Evolutionary conservation across 2,888 invertebrate species (phyloP), one percentile per base, ranked within the genome.

Genomic region (Parnassius mnemosyne): DNA sequence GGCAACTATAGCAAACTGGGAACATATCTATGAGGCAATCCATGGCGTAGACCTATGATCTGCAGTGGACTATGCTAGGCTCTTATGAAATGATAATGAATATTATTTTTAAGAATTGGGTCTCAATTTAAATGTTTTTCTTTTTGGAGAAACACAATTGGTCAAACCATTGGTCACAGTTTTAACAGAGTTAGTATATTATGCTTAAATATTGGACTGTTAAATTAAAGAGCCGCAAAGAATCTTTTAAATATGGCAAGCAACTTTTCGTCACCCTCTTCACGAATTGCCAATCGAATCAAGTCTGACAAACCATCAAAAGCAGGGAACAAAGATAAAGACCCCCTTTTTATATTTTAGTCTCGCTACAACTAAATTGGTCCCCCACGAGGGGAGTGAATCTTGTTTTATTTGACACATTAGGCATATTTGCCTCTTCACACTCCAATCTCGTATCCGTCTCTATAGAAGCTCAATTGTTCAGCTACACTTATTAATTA

Each of bases 331-430:
- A 83, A 84, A 84, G 80, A 84, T 83, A 80, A 76, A 69, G 71
- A 67, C 71, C 76, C 81, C 82, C 79, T 81, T 77, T 81, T 81
- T 85, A 83, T 83, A 85, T 84, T 87, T 83, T 47, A 54, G 84
- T 83, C 86, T 84, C 83, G 85, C 84, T 79, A 80, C 79, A 74
- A 81, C 85, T 81, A 85, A 89, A 88, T 88, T 87, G 85, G 82
- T 77, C 75, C 81, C 78, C 59, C 77, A 77, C 77, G 76, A 70
- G 78, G 81, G 81, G 83, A 74, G 73, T 78, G 74, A 86, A 84
- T 81, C 79, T 73, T 76, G 77, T 83, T 84, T 79, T 81, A 83
- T 86, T 84, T 82, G 84, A 83, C 81, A 78, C 76, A 81, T 85
- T 80, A 80, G 73, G 75, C 61, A 60, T 65, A 65, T 68, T 65